Percentiles rank a stretch among this genome's conserved stretches.
phyloP scores from a whole-genome alignment of 23 tunicate genomes.

The Pegea sp. region DNA sequence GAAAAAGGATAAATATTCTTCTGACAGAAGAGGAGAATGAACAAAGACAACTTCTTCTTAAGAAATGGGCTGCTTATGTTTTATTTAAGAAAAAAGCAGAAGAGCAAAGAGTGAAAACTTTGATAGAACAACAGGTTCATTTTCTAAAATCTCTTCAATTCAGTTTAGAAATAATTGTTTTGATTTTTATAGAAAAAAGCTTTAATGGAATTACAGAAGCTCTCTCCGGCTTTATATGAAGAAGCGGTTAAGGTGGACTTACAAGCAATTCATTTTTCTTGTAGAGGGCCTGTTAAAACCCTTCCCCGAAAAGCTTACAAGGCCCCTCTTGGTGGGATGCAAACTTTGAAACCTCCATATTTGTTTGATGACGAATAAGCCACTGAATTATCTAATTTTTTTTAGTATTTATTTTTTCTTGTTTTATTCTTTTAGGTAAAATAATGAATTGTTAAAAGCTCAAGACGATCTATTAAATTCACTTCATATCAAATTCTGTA shows the following conservation, averaged over 20 bases:
- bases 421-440: too few relatives aligned
- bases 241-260: conserved; percentile 17
- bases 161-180: too few relatives aligned
- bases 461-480: too few relatives aligned
- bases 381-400: too few relatives aligned
- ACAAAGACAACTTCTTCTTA: not conserved
- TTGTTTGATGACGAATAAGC: conserved; percentile 16
- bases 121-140: not conserved
- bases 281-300: conserved; percentile 59
- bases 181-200: conserved; percentile 16
- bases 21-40: not conserved
- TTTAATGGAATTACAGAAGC: conserved; percentile 23
- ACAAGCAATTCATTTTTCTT: conserved; percentile 2
- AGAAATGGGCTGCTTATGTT: not conserved
- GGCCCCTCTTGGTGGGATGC: conserved; percentile 44
- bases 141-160: too few relatives aligned
- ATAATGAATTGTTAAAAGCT: too few relatives aligned
- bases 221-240: conserved; percentile 20
- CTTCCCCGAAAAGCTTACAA: conserved; percentile 17
- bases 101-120: not conserved
- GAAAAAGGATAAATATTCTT: not conserved
- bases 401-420: too few relatives aligned
- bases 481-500: too few relatives aligned
- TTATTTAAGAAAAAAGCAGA: not conserved
- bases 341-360: conserved; percentile 12